These are phyloP conservation scores for Tipula lateralis DNA, from an alignment of 2,888 invertebrate genomes.

Conservation along the genomic window DNA sequence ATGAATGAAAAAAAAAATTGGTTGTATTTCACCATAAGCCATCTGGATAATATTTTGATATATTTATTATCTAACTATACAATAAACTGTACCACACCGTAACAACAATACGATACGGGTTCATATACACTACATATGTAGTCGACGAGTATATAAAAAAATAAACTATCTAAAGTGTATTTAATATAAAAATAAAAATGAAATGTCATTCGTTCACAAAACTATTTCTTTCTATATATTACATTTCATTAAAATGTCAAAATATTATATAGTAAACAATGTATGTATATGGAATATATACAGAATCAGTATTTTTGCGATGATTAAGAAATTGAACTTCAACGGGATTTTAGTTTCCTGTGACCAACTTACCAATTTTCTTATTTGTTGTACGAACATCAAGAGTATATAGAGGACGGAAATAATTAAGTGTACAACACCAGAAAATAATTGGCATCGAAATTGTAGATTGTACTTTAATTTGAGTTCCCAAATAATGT, in stretches of 20 bases:
- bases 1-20: conserved; percentile 20
- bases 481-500: too few species aligned
- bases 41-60: conserved; percentile 25
- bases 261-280: neutral
- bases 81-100: neutral
- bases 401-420: too few species aligned
- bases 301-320: too few species aligned
- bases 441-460: too few species aligned
- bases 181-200: neutral
- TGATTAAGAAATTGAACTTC: too few species aligned
- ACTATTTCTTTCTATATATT: neutral
- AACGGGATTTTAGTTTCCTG: too few species aligned
- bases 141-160: neutral
- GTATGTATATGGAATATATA: too few species aligned
- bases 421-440: too few species aligned
- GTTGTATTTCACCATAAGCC: conserved; percentile 2
- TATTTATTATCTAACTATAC: neutral
- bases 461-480: too few species aligned
- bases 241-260: neutral
- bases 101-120: neutral
- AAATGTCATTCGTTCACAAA: neutral
- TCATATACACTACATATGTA: neutral
- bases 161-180: neutral
- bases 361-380: too few species aligned
- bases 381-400: too few species aligned